Evolutionary conservation across 2,113 vertebrate species (phyloP).

Genomic region (Lycaon pictus): DNA sequence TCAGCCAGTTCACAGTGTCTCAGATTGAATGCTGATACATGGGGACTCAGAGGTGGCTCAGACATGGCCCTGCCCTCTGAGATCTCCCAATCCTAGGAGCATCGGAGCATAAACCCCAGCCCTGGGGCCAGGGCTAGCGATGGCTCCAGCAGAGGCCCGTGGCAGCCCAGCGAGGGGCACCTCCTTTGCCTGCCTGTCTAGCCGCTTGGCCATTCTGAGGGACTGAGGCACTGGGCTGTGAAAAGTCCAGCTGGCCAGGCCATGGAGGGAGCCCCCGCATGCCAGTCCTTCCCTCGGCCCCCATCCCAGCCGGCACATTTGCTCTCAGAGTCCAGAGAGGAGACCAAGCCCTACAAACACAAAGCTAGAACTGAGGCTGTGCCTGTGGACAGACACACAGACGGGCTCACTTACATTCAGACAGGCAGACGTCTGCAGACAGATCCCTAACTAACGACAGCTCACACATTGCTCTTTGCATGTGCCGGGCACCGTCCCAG

Average conservation of each 20-base stretch:
- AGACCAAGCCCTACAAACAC: accelerated
- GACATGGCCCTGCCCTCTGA: background rate
- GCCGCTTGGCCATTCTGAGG: slow-evolving; percentile 3
- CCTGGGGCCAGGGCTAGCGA: background rate
- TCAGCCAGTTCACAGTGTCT: background rate
- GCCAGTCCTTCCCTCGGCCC: background rate
- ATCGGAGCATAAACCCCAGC: background rate
- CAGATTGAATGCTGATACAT: background rate
- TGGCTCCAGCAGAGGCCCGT: background rate
- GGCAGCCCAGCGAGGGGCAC: background rate
- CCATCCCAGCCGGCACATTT: background rate
- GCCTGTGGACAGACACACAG: background rate
- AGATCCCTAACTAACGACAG: background rate
- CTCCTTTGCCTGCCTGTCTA: background rate
- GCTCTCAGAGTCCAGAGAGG: background rate
- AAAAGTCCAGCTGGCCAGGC: slow-evolving; percentile 72
- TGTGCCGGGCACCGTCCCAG: accelerated
- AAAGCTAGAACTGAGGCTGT: background rate
- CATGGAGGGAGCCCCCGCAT: background rate
- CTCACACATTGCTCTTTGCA: background rate
- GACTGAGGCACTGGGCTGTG: slow-evolving; percentile 69
- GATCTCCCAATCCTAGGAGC: background rate
- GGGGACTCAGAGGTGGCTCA: background rate
- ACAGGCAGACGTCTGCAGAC: background rate
- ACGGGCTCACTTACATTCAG: accelerated